Evolutionary conservation across 2,888 invertebrate genomes (phyloP).

Genomic region (Taenaris catops): DNA sequence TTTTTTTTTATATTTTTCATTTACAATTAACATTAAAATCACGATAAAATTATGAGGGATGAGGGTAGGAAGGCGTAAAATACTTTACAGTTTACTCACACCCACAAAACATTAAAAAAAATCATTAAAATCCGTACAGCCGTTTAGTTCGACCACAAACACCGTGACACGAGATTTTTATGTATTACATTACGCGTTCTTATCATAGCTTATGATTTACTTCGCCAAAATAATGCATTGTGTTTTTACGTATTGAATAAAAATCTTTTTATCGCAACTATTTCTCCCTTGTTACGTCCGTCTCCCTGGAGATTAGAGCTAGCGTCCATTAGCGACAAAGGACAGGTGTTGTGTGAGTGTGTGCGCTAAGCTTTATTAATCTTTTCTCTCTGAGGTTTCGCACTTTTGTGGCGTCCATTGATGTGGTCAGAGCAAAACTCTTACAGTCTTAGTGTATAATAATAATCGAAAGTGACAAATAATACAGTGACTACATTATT

Average conservation of each 20-base stretch:
- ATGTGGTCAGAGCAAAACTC: slow-evolving; percentile 44
- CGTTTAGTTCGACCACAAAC: no score
- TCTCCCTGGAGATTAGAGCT: slow-evolving; percentile 31
- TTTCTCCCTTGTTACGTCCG: slow-evolving; percentile 25
- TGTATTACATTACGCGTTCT: no score
- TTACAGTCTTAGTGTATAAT: slow-evolving; percentile 9
- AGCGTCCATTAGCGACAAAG: slow-evolving; percentile 74
- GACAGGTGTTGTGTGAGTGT: slow-evolving; percentile 68
- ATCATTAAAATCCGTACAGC: no score
- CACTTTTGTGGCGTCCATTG: slow-evolving; percentile 65
- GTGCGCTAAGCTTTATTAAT: slow-evolving; percentile 76
- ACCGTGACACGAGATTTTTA: no score
- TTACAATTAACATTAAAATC: no score
- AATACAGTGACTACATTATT: neutral
- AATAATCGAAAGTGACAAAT: neutral
- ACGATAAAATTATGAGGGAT: no score
- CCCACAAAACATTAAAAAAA: no score
- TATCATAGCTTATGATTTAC: no score
- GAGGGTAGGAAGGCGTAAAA: no score
- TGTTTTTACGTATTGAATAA: neutral
- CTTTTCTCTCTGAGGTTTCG: slow-evolving; percentile 68
- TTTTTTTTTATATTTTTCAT: no score
- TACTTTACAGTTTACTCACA: no score
- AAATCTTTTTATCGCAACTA: slow-evolving; percentile 12
- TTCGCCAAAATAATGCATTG: no score